Conservation (phyloP, 1,140 invertebrate genomes). For the Alviniconcha marisindica region DNA sequence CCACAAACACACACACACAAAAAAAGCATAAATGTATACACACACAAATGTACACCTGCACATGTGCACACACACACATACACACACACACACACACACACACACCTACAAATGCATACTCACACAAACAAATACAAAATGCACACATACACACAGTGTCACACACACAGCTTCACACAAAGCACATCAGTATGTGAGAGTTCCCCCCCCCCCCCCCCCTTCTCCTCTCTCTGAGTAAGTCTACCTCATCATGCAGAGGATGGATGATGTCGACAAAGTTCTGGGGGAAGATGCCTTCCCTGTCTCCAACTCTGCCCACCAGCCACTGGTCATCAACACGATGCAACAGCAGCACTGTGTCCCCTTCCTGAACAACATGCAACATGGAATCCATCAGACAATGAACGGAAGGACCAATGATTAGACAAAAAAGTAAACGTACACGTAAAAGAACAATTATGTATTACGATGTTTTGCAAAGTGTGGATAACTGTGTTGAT, state of each 20-base stretch:
- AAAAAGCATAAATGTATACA: no score
- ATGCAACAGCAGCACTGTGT: conserved; percentile 83
- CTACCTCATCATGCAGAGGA: conserved; percentile 78
- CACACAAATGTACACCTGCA: background rate
- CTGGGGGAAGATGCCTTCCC: conserved; percentile 87
- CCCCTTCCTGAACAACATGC: conserved; percentile 79
- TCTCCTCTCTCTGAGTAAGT: no score
- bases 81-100: background rate
- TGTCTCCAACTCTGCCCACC: conserved; percentile 81
- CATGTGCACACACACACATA: background rate
- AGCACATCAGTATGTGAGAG: no score
- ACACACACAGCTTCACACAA: background rate
- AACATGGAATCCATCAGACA: no score
- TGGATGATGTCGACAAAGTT: conserved; percentile 87
- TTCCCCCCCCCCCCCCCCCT: no score
- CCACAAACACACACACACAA: no score
- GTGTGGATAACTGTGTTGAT: no score
- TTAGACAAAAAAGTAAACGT: no score
- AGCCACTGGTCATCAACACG: conserved; percentile 88
- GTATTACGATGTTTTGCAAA: no score
- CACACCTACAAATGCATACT: background rate
- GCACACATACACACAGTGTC: background rate
- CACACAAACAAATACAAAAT: background rate
- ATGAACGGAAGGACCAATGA: no score
- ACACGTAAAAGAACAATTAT: no score